These are phyloP conservation scores for Lysandra bellargus DNA, from an alignment of 2,888 invertebrate species.

Conservation along the genomic window DNA sequence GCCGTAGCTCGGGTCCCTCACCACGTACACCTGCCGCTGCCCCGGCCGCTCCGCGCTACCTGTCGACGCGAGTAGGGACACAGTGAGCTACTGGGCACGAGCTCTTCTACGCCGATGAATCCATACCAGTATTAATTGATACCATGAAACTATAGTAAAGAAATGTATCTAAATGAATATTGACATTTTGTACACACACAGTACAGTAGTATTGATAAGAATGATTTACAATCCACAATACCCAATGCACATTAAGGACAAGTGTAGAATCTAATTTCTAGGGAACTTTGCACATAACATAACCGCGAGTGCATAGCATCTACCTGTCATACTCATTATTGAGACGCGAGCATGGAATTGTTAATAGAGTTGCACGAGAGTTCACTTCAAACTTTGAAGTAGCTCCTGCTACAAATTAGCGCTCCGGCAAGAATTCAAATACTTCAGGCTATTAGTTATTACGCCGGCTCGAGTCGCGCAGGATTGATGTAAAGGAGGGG, in stretches of 20 bases:
- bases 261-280: not conserved
- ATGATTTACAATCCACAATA: not conserved
- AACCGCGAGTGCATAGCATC: not conserved
- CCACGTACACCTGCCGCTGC: slow-evolving; percentile 93
- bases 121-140: not conserved
- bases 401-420: not conserved
- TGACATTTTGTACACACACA: not conserved
- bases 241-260: not conserved
- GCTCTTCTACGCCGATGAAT: not conserved
- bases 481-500: not conserved
- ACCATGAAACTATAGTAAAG: too few species aligned
- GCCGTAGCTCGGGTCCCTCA: slow-evolving; percentile 87
- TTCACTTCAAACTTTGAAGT: slow-evolving; percentile 4
- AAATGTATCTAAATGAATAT: not conserved
- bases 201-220: not conserved
- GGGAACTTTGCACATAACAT: slow-evolving; percentile 25
- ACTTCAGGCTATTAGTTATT: not conserved
- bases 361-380: not conserved
- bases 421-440: not conserved
- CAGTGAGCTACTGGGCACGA: not conserved
- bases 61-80: slow-evolving; percentile 49
- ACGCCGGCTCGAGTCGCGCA: not conserved
- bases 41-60: slow-evolving; percentile 92
- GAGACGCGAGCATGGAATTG: slow-evolving; percentile 5
- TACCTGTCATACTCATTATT: slow-evolving; percentile 1